These are phyloP conservation scores for Drosophila niveifrons DNA, from an alignment of 2,888 invertebrate genomes.

Conservation along the genomic window DNA sequence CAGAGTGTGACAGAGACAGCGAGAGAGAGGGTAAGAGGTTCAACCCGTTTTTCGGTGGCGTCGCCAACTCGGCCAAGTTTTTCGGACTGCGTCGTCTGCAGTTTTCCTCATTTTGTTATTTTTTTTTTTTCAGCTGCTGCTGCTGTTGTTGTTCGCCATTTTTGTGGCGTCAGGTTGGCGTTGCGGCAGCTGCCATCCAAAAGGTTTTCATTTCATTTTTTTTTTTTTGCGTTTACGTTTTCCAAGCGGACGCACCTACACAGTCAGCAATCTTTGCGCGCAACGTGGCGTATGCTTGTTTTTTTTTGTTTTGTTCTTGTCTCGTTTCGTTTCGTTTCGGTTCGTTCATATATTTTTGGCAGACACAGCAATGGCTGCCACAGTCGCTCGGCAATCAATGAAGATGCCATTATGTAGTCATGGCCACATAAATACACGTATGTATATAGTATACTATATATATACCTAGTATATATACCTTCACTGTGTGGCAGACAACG, in stretches of 20 bases:
- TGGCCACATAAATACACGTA: conserved; percentile 19
- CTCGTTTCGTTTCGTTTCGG: not conserved
- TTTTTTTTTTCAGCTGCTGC: conserved; percentile 7
- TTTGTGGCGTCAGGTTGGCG: conserved; percentile 75
- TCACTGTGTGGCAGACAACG: conserved; percentile 26
- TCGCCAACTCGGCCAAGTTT: conserved; percentile 73
- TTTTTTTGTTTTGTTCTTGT: too few relatives aligned
- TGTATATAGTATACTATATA: not conserved
- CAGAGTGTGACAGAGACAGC: not conserved
- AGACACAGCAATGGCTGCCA: conserved; percentile 56
- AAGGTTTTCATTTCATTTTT: conserved; percentile 32
- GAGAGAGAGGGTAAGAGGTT: conserved; percentile 1
- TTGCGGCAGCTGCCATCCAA: conserved; percentile 60
- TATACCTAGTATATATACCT: conserved; percentile 28
- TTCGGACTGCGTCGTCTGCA: conserved; percentile 71
- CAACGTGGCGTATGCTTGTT: conserved; percentile 61
- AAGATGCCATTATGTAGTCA: conserved; percentile 50
- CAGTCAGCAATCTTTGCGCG: conserved; percentile 67
- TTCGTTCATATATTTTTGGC: conserved; percentile 49
- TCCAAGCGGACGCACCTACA: conserved; percentile 72
- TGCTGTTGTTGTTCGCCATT: conserved; percentile 17
- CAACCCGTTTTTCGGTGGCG: conserved; percentile 54
- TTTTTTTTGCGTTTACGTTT: conserved; percentile 31
- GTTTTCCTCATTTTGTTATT: conserved; percentile 39
- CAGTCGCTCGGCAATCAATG: conserved; percentile 60